These are phyloP conservation scores for Orchestes rusci DNA, from an alignment of 2,888 invertebrate species.

Conservation along the genomic window DNA sequence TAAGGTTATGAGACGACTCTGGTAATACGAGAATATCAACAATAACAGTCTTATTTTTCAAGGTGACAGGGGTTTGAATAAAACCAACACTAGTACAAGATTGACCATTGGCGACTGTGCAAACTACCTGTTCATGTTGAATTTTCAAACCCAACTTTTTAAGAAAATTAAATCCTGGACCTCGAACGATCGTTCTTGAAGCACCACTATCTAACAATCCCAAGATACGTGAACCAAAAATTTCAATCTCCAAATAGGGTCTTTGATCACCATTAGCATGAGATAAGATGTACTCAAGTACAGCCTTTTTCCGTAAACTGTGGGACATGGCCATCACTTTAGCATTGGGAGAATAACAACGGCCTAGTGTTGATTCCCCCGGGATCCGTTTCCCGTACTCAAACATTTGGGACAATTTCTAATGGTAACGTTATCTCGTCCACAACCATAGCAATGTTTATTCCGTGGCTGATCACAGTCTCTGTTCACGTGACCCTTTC, in stretches of 20 bases:
- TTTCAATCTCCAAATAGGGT: conserved; percentile 5
- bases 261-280: conserved; percentile 11
- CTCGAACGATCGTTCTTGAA: background rate
- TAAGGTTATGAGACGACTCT: background rate
- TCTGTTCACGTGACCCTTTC: too few species aligned
- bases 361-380: too few species aligned
- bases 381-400: too few species aligned
- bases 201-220: conserved; percentile 4
- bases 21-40: background rate
- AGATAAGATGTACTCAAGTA: conserved; percentile 3
- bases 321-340: too few species aligned
- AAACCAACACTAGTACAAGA: background rate
- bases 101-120: conserved; percentile 5
- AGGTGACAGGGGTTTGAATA: too few species aligned
- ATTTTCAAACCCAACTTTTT: background rate
- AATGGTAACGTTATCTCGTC: background rate
- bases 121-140: background rate
- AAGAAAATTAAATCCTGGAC: conserved; percentile 2
- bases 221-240: background rate
- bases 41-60: background rate
- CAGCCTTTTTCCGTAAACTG: background rate
- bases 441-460: too few species aligned
- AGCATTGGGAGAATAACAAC: too few species aligned
- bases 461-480: too few species aligned
- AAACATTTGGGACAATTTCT: too few species aligned